A percentile compares a stretch with the other conserved stretches of the same genome.
Evolutionary conservation across 2,888 invertebrate species (phyloP).

Genomic region (Phytoseiulus persimilis): DNA sequence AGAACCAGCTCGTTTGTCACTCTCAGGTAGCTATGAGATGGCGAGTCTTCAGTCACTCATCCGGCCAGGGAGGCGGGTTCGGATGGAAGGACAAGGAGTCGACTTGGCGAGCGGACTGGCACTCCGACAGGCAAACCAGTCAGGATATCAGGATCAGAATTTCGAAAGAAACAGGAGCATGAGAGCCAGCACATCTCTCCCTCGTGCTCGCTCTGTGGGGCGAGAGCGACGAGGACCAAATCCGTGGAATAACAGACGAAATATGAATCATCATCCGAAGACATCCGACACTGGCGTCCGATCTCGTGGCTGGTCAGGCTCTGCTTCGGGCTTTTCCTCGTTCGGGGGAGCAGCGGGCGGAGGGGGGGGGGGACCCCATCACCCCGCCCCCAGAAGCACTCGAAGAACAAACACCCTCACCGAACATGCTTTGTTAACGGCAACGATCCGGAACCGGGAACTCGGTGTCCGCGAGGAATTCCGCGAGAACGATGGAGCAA

Average conservation of each 20-base stretch:
- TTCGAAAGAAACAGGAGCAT: not conserved
- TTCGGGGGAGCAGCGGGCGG: not conserved
- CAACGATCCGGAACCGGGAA: too few species aligned
- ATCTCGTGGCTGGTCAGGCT: not conserved
- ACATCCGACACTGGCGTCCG: not conserved
- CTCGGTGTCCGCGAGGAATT: too few species aligned
- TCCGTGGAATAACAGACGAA: not conserved
- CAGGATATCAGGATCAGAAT: not conserved
- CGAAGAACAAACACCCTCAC: too few species aligned
- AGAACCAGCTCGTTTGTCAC: slow-evolving; percentile 34
- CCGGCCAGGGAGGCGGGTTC: not conserved
- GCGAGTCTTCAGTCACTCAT: not conserved
- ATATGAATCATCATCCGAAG: slow-evolving; percentile 5
- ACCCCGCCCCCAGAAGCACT: too few species aligned
- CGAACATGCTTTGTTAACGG: too few species aligned
- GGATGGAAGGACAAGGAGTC: not conserved
- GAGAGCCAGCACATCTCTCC: not conserved
- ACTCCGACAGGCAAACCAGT: not conserved
- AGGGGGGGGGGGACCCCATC: too few species aligned
- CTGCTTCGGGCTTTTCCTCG: not conserved
- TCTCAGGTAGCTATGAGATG: slow-evolving; percentile 28
- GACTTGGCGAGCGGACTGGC: not conserved
- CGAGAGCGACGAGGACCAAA: not conserved
- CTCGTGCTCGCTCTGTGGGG: not conserved
- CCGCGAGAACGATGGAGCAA: too few species aligned